These are phyloP conservation scores for Trissolcus brochymenae DNA, from an alignment of 2,888 invertebrate species.

Conservation along the genomic window DNA sequence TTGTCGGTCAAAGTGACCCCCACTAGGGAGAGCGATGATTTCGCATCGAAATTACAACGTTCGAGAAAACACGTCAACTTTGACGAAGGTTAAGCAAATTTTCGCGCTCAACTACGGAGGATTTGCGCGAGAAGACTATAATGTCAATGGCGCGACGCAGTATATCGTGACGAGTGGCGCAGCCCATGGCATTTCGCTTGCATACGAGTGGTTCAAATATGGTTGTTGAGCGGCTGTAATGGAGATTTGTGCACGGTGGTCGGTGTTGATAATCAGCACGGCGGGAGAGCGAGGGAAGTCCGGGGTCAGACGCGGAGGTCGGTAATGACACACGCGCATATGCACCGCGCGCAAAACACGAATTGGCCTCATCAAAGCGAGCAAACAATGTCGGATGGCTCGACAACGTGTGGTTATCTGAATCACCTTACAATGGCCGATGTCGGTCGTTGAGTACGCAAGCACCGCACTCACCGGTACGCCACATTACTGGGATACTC, in stretches of 20 bases:
- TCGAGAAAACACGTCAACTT: slow-evolving; percentile 12
- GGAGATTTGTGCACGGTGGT: slow-evolving; percentile 64
- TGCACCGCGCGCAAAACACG: slow-evolving; percentile 67
- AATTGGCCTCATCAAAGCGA: slow-evolving; percentile 76
- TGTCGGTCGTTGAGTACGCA: slow-evolving; percentile 58
- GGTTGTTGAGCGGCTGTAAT: slow-evolving; percentile 47
- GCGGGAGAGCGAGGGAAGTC: slow-evolving; percentile 67
- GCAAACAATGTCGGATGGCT: slow-evolving; percentile 75
- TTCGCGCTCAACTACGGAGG: slow-evolving; percentile 9
- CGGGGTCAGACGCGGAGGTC: slow-evolving; percentile 70
- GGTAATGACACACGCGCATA: slow-evolving; percentile 73
- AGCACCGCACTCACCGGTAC: slow-evolving; percentile 29
- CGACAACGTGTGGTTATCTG: slow-evolving; percentile 76
- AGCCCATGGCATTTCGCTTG: slow-evolving; percentile 36
- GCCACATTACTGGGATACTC: slow-evolving; percentile 48
- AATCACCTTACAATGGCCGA: slow-evolving; percentile 69
- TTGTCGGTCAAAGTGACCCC: slow-evolving; percentile 1
- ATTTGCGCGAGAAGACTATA: slow-evolving; percentile 24
- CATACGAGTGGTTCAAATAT: slow-evolving; percentile 31
- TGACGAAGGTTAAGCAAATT: slow-evolving; percentile 44
- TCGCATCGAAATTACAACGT: slow-evolving; percentile 28
- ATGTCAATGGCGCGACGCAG: slow-evolving; percentile 45
- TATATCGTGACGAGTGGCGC: slow-evolving; percentile 39
- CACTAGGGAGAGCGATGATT: slow-evolving; percentile 8
- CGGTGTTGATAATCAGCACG: slow-evolving; percentile 68